Base-by-base conservation (phyloP, 2,888 invertebrate species). In the Thera obeliscata region DNA sequence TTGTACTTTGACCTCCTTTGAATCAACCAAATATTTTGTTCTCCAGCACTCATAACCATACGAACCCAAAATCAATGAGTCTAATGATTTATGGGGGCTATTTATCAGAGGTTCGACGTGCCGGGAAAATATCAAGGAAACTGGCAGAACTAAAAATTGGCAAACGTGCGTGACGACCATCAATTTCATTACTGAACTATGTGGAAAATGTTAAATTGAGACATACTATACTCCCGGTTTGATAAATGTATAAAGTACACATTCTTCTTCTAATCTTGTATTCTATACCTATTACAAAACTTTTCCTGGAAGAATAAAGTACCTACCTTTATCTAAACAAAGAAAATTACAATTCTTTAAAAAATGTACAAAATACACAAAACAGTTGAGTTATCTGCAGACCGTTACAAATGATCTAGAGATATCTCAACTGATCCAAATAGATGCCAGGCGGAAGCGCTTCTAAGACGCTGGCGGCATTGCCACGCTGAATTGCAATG, bases 51-150 rank as follows among this genome's bases (percentile, higher is more conserved):
- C 35, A 22, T 48, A 63, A 49, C 59, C 48, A 61, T 57, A 65
- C 60, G 64, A 56, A 57, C 50, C 58, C 52, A 56, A 61, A 67
- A 67, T 64, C 67, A 67, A 64, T 64, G 67, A 67, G 56, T 54
- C 46, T 41, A 6, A 60, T 69, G 62, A 66, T 69, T 69, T 67
- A 72, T 61, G 48, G n/a, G 22, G 46, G 36, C 55, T 43, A 63
- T 70, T 70, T 48, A 63, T 61, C 59, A 64, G 54, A 5, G 50
- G 2, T 33, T 49, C 61, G 62, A 56, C 59, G 62, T 56, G 36
- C 11, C 61, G 46, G 52, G 58, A 62, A 65, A 65, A 46, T 58
- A 65, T 65, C 8, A 62, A 35, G 61, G 68, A 58, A 64, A 57
- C 58, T 35, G 38, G 49, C 43, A 56, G 46, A 62, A 59, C 66